Evolutionary conservation across 2,113 vertebrate genomes (phyloP).

Genomic region (Crotalus viridis): DNA sequence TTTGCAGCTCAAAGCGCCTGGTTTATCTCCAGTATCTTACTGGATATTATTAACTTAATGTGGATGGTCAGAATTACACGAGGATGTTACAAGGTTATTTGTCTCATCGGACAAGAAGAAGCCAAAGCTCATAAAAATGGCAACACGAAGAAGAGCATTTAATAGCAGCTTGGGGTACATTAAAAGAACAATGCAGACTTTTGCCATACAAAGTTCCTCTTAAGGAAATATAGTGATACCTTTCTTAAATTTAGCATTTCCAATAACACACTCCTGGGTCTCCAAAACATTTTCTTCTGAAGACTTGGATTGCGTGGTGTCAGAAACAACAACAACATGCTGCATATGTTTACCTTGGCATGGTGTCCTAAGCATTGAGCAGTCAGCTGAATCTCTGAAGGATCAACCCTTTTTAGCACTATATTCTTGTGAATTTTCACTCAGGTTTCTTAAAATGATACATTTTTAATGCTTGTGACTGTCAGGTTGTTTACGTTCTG

Average conservation of each 20-base stretch:
- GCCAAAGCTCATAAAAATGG: conserved; percentile 80
- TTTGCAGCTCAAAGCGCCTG: conserved; percentile 81
- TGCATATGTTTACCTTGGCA: conserved; percentile 25
- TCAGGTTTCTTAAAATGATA: conserved; percentile 67
- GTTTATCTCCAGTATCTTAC: conserved; percentile 82
- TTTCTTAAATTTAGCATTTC: conserved; percentile 53
- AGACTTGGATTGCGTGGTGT: conserved; percentile 36
- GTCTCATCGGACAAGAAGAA: conserved; percentile 73
- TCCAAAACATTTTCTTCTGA: conserved; percentile 47
- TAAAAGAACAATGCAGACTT: conserved; percentile 54
- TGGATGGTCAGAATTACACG: conserved; percentile 97
- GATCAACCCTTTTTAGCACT: conserved; percentile 50
- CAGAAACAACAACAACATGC: conserved; percentile 37
- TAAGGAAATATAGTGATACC: conserved; percentile 61
- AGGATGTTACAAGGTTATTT: conserved; percentile 89
- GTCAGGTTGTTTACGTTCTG: conserved; percentile 47
- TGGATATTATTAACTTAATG: conserved; percentile 97
- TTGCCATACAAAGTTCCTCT: conserved; percentile 55
- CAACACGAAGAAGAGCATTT: conserved; percentile 63
- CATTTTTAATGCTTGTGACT: conserved; percentile 56
- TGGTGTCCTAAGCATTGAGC: conserved; percentile 32
- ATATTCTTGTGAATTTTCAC: conserved; percentile 59
- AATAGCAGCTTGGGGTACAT: conserved; percentile 45
- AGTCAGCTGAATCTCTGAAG: conserved; percentile 36
- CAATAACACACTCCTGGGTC: conserved; percentile 55